phyloP scores from a whole-genome alignment of 2,113 vertebrate species.

The Xyrauchen texanus region DNA sequence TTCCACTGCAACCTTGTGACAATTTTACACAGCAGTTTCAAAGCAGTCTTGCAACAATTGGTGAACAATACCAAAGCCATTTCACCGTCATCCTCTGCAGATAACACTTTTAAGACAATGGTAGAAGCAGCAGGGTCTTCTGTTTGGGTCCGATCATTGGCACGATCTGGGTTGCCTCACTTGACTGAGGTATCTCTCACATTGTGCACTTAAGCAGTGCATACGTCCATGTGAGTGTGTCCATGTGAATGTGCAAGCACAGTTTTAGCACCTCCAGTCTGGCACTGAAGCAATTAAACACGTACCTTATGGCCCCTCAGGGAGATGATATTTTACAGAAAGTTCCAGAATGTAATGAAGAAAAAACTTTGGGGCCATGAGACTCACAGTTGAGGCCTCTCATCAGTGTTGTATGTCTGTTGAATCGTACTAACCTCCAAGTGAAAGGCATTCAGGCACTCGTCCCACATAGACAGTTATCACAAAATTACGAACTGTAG shows the following conservation, averaged over 20 bases:
- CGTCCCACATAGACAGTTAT: too few species aligned
- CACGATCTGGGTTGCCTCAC: constrained; percentile 46
- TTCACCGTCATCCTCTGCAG: neutral
- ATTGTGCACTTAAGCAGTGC: constrained; percentile 18
- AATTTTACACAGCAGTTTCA: too few species aligned
- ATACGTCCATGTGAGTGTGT: constrained; percentile 13
- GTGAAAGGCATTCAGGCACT: constrained; percentile 8
- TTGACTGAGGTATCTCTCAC: constrained; percentile 34
- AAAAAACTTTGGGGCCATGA: constrained; percentile 7
- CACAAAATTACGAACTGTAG: neutral
- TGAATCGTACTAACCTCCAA: neutral
- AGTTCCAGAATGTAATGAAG: constrained; percentile 20
- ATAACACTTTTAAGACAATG: neutral
- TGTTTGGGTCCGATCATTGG: constrained; percentile 9
- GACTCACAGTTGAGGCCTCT: neutral
- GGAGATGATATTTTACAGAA: constrained; percentile 34
- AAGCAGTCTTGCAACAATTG: neutral
- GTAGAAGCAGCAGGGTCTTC: constrained; percentile 35
- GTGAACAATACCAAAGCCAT: constrained; percentile 25
- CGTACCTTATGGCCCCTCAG: constrained; percentile 5
- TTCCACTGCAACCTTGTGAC: neutral
- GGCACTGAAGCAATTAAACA: constrained; percentile 24
- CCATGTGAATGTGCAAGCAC: constrained; percentile 10
- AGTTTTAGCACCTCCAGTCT: constrained; percentile 7
- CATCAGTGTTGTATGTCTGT: constrained; percentile 23